Evolutionary conservation across 1,140 invertebrate genomes (phyloP), one percentile per base, ranked within the genome.

Genomic region (Popillia japonica): DNA sequence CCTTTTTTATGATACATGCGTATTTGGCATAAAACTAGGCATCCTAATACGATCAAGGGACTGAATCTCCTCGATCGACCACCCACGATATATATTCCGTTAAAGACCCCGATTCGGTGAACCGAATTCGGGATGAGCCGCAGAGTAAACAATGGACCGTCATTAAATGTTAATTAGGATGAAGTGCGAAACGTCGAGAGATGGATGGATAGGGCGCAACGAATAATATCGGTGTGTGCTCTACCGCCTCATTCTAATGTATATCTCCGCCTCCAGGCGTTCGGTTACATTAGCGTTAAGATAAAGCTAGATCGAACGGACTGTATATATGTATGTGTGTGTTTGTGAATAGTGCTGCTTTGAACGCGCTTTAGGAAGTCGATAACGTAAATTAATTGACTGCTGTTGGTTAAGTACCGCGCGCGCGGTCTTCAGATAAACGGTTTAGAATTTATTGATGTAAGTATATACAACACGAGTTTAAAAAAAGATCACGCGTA

Each of bases 111-210:
- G 11, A 48, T n/a, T 48, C 44, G 17, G 4, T 48, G 11, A 48
- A 48, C 8, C 11, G 44, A 48, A n/a, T n/a, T 6, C 11, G 17
- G 61, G 22, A 27, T 27, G 17, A 64, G 61, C 44, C 44, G 44
- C 1, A 48, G 61, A 64, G 23, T 27, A 64, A 64, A 64, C 61
- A 64, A 64, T 64, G 61, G 61, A 20, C 61, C 61, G 61, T 64
- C 61, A 64, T 64, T 64, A 64, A 64, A 64, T 64, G 61, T 64
- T 64, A 64, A 64, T 64, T 64, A 64, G 17, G 23, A 64, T 27
- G 61, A 17, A 64, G 61, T 27, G 61, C 17, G 61, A 64, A 64
- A 48, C 44, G 44, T 0, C 44, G 6, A 14, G n/a, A n/a, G n/a
- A n/a, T n/a, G 11, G 44, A 48, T 48, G 17, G 44, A 48, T 48